Base-by-base conservation (phyloP, 2,797 vertebrate genomes). In the Muraenolepis orangiensis region DNA sequence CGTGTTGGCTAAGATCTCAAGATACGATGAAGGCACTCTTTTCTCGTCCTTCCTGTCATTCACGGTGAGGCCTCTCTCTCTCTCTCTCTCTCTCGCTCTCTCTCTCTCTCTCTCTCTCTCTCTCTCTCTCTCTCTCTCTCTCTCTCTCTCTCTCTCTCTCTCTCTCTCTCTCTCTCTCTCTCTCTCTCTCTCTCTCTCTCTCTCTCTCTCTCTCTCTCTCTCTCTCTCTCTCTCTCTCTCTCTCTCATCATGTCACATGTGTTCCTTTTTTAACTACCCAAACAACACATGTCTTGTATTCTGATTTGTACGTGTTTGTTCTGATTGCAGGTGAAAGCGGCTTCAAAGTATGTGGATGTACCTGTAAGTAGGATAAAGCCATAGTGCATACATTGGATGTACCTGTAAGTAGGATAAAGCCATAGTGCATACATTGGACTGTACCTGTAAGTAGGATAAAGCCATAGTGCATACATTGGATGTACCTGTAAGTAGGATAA, bases 291-390 rank as follows among this genome's bases (percentile, higher is more conserved):
- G 46, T n/a, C 57, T 36, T 71, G 16, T n/a, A n/a, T n/a, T 6
- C 16, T 34, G 32, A 34, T 34, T 34, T 8, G 3, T 34, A 34
- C 32, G 8, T 34, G 32, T 34, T 70, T 92, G 84, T 87, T 86
- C 86, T 83, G 11, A 87, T 93, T 91, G 80, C 92, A 99, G 97
- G 97, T 99, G 93, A 99, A 99, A 93, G 98, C 98, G 88, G 97
- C 98, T 87, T 99, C 97, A 89, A 99, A 99, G 92, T 99, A 99
- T 85, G 98, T 99, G 95, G 98, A 99, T 87, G 97, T 99, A 86
- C 98, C 98, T 86, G 98, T 99, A 95, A 99, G 97, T 98, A 90
- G 84, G 81, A 77, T 13, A 20, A 69, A 29, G 18, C 46, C 71
- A 51, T 3, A n/a, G 30, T 75, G 61, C 40, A 30, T 30, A 31